These are phyloP conservation scores for Sula dactylatra DNA, from an alignment of 2,113 vertebrate genomes.

Conservation along the genomic window DNA sequence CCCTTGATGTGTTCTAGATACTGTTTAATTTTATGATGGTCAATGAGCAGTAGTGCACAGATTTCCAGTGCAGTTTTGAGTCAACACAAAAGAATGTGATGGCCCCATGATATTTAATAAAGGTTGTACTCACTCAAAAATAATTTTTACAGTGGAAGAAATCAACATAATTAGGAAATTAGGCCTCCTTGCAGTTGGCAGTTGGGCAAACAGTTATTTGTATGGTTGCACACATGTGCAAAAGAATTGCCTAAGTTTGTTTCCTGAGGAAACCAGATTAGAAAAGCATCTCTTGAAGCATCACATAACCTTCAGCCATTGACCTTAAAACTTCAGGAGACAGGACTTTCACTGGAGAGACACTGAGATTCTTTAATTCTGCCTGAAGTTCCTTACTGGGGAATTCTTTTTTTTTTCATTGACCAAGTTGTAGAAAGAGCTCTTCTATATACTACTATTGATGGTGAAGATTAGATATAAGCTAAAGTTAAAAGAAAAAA, in stretches of 20 bases:
- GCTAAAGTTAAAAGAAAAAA: not conserved
- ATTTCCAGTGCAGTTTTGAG: not conserved
- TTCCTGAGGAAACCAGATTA: not conserved
- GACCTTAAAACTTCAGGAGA: not conserved
- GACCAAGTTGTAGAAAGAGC: not conserved
- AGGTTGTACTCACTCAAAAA: accelerated
- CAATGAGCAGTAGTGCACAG: not conserved
- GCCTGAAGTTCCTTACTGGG: not conserved
- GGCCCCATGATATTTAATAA: not conserved
- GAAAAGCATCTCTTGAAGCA: not conserved
- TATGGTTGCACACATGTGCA: not conserved
- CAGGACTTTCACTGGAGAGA: not conserved
- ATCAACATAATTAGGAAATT: not conserved
- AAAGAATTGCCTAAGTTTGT: not conserved
- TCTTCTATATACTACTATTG: not conserved
- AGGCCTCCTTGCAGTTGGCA: not conserved
- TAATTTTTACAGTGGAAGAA: not conserved
- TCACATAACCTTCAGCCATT: not conserved
- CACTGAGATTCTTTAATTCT: not conserved
- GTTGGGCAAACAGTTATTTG: not conserved
- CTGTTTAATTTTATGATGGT: not conserved
- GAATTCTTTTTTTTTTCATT: not conserved
- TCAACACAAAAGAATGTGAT: not conserved
- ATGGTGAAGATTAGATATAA: not conserved
- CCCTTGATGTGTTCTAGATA: not conserved